Conservation (phyloP, 2,888 invertebrate species). For the Microctonus aethiopoides region DNA sequence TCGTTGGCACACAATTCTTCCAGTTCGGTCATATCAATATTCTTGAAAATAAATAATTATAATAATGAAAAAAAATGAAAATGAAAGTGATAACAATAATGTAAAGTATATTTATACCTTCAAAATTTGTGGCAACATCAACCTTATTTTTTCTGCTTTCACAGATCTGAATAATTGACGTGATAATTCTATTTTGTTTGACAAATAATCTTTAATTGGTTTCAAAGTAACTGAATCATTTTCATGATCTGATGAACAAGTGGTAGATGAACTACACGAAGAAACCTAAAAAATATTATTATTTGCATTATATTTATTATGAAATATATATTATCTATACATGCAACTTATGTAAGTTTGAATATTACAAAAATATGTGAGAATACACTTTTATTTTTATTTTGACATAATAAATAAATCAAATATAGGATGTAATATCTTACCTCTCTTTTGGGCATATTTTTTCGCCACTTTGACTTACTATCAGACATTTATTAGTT, state of each 20-base stretch:
- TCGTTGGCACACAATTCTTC: conserved; percentile 62
- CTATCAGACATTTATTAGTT: not conserved
- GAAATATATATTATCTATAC: not conserved
- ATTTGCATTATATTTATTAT: not conserved
- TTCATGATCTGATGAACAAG: conserved; percentile 60
- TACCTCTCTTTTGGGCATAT: not conserved
- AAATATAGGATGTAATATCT: not conserved
- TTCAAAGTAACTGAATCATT: conserved; percentile 58
- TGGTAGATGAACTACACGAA: conserved; percentile 66
- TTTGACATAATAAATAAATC: no score
- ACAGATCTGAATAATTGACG: conserved; percentile 64
- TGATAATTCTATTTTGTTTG: conserved; percentile 57
- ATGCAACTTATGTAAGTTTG: no score
- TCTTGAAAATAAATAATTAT: conserved; percentile 41
- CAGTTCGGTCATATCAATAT: conserved; percentile 57
- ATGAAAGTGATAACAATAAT: not conserved
- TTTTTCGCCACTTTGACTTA: not conserved
- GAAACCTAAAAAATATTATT: conserved; percentile 31
- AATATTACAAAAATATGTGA: no score
- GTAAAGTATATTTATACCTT: conserved; percentile 50
- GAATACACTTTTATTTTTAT: no score
- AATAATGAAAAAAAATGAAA: not conserved
- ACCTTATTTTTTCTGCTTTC: conserved; percentile 61
- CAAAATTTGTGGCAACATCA: conserved; percentile 63
- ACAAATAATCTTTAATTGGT: conserved; percentile 62